Base-by-base conservation (phyloP, 2,113 vertebrate species). In the Heterochromis multidens region DNA sequence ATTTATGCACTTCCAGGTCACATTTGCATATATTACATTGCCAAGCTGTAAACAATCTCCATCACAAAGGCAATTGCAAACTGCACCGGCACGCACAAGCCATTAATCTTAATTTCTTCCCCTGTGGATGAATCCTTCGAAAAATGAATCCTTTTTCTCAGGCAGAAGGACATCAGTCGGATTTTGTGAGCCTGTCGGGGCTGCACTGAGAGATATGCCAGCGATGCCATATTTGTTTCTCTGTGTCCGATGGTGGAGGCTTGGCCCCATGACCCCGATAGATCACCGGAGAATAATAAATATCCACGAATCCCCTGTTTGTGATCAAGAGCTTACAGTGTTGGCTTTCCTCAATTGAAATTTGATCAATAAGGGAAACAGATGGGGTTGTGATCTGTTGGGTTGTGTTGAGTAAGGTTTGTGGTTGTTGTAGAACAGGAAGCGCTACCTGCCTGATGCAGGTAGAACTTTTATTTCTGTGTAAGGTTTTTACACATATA, bases 61-160 rank as follows among this genome's bases (percentile, higher is more conserved):
- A 35, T 54, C 56, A 13, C 40, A 65, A 80, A 81, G 65, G 43
- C 89, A 70, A 43, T 16, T 82, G 74, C 49, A 79, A 81, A 78
- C 74, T 81, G 78, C 52, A 23, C 60, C 58, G 37, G 65, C 12
- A 33, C 59, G 16, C n/a, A 57, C 63, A 60, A 81, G 40, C 58
- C 76, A 90, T 88, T 88, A 82, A 91, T 94, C 91, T 87, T 77
- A 62, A 81, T 86, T 87, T 81, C 63, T 25, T 9, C 3, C 57
- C 46, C 37, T 54, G 19, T 59, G 72, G 78, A 87, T 86, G 83
- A 91, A 82, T 85, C 56, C 43, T n/a, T 58, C 6, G 23, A 87
- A 87, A 87, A 78, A 87, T 54, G 70, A 82, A 79, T 43, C 61
- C 70, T 63, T 81, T 84, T 82, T 89, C 62, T 8, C 21, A 6